These are phyloP conservation scores for Bombus confusus DNA, from an alignment of 1,140 invertebrate species.

Conservation along the genomic window DNA sequence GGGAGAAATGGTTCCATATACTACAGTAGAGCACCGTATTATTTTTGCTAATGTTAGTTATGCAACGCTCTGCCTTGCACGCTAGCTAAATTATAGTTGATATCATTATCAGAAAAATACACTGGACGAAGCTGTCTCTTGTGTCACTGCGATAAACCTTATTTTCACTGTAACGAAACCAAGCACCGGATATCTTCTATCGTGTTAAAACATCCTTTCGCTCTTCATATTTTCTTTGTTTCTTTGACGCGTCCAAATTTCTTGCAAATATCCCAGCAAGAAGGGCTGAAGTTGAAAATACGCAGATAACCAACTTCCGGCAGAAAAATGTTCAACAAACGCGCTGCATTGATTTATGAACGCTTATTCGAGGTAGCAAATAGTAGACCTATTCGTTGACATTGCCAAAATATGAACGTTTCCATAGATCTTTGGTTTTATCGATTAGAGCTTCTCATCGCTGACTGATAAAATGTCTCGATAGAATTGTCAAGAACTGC, in stretches of 20 bases:
- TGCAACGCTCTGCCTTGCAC: too few relatives aligned
- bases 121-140: not conserved
- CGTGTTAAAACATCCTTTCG: not conserved
- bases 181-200: not conserved
- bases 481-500: not conserved
- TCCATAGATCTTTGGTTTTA: not conserved
- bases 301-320: too few relatives aligned
- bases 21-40: not conserved
- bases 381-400: not conserved
- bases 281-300: too few relatives aligned
- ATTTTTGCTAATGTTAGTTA: constrained; percentile 16
- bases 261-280: too few relatives aligned
- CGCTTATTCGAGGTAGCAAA: not conserved
- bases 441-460: not conserved
- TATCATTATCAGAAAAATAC: constrained; percentile 22
- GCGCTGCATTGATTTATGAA: too few relatives aligned
- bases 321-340: too few relatives aligned
- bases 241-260: not conserved
- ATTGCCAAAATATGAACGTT: too few relatives aligned
- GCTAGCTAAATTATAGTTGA: constrained; percentile 14
- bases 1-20: constrained; percentile 8
- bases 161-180: not conserved
- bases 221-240: not conserved
- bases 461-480: not conserved
- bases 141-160: not conserved